Evolutionary conservation across 2,888 invertebrate species (phyloP), one percentile per base, ranked within the genome.

Genomic region (Scaptomyza parva): DNA sequence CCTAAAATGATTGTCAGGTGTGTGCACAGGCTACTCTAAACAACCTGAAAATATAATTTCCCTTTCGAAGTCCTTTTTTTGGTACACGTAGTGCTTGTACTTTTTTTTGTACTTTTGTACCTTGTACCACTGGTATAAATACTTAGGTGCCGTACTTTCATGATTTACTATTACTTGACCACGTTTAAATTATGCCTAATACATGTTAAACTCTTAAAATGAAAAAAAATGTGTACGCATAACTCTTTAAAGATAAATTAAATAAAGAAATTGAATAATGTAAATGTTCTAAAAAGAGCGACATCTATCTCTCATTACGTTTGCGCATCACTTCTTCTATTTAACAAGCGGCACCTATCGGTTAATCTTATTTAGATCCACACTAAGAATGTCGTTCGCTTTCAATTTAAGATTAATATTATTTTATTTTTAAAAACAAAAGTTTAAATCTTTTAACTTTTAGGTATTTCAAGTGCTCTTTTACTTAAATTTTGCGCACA

Each of bases 321-420:
- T n/a, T n/a, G n/a, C n/a, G n/a, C n/a, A n/a, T n/a, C n/a, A n/a
- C n/a, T n/a, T n/a, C n/a, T n/a, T n/a, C n/a, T n/a, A n/a, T n/a
- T n/a, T n/a, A n/a, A 0, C 5, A 33, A 2, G 14, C 66, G 67
- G 24, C 67, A 50, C 33, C 68, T 67, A 28, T 1, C 17, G 18
- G 9, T 35, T 3, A 11, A 0, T 20, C 17, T 8, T 4, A 47
- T 20, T n/a, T 8, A 20, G 30, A 28, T 7, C 47, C 7, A 18
- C 1, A 12, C 1, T 1, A 30, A 28, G 5, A 6, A 20, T 22
- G 3, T 33, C 33, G 33, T n/a, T n/a, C n/a, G 14, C 1, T 26
- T 6, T 26, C 4, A 26, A 26, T 7, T 26, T 26, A 6, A 26
- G 3, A 9, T 1, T 11, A 30, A 3, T 3, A 12, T 30, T 30